Conservation (phyloP, 2,113 vertebrate genomes). For the Daubentonia madagascariensis region DNA sequence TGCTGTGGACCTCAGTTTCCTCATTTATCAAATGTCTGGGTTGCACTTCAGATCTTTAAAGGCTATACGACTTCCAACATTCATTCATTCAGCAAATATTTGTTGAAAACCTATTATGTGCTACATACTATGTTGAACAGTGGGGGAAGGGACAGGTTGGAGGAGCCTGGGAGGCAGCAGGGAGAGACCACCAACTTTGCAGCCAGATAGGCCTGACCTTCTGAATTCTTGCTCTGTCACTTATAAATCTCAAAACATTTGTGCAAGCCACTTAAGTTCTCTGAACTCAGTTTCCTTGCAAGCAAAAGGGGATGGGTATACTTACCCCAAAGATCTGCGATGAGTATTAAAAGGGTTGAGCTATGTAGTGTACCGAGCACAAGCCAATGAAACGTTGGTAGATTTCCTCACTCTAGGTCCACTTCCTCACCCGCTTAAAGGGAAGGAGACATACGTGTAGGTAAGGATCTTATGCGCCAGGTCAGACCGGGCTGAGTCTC, state of each 20-base stretch:
- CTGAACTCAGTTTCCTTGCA: background rate
- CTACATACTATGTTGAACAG: background rate
- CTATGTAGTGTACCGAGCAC: background rate
- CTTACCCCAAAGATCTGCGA: background rate
- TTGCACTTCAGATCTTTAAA: background rate
- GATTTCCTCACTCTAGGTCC: background rate
- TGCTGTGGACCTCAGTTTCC: background rate
- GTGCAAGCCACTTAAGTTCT: background rate
- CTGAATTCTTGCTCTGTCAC: background rate
- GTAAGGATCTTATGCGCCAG: background rate
- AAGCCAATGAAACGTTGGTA: background rate
- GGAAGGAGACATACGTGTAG: background rate
- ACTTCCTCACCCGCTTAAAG: background rate
- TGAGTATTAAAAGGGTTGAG: background rate
- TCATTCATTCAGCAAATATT: background rate
- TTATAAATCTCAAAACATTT: background rate
- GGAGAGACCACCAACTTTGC: background rate
- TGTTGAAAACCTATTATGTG: background rate
- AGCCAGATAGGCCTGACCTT: background rate
- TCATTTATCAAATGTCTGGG: background rate
- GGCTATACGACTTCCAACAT: background rate
- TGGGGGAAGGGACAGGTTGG: background rate
- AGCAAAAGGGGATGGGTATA: background rate
- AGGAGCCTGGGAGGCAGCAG: background rate
- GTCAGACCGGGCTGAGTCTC: background rate